Conservation (phyloP, 2,888 invertebrate genomes). For the Agelastica alni region DNA sequence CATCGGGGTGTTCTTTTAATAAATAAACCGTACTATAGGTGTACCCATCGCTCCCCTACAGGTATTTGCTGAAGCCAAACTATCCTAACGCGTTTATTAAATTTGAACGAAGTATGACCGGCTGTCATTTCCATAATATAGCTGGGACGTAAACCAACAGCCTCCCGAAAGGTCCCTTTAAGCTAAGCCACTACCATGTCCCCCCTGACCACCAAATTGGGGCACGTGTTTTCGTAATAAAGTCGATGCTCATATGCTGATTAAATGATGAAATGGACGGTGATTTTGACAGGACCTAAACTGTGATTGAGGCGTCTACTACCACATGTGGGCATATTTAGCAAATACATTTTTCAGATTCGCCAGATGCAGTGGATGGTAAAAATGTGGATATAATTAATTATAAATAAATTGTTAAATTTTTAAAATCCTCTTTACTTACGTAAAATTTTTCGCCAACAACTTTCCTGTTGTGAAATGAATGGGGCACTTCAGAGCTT, state of each 20-base stretch:
- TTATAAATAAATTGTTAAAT: no score
- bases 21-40: background rate
- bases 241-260: constrained; percentile 13
- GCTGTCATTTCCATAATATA: constrained; percentile 6
- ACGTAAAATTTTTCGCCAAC: no score
- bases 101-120: background rate
- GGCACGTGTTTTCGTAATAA: constrained; percentile 8
- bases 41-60: background rate
- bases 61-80: background rate
- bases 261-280: background rate
- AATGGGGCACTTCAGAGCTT: no score
- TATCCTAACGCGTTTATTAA: background rate
- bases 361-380: no score
- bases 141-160: background rate
- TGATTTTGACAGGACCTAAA: constrained; percentile 2
- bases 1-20: no score
- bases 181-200: background rate
- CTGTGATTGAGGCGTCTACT: no score
- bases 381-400: no score
- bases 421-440: no score
- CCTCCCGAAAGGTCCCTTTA: background rate
- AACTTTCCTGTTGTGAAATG: no score
- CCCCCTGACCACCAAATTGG: background rate
- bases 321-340: no score
- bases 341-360: no score